Percentiles rank a stretch among this genome's conserved stretches.
Evolutionary conservation across 1,140 invertebrate species (phyloP).

Genomic region (Hycleus phaleratus): DNA sequence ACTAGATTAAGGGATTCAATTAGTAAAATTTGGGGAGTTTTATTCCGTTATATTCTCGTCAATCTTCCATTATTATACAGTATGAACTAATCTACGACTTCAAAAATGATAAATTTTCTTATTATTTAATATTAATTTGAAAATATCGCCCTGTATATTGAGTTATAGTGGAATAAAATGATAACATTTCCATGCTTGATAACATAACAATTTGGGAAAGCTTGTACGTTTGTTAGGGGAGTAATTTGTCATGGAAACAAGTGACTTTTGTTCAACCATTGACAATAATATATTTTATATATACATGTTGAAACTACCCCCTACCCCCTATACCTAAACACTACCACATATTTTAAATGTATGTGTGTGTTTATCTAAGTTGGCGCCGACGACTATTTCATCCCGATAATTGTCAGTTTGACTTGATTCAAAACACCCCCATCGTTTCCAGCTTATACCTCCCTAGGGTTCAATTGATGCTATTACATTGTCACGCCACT

Average conservation of each 20-base stretch:
- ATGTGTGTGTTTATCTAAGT: conserved; percentile 1
- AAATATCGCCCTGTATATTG: neutral
- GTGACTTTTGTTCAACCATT: conserved; percentile 2
- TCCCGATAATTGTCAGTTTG: conserved; percentile 32
- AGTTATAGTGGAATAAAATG: neutral
- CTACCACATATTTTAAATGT: neutral
- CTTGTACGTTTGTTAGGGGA: conserved; percentile 13
- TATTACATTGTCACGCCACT: conserved; percentile 33
- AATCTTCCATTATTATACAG: too few relatives aligned
- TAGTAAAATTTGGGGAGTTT: too few relatives aligned
- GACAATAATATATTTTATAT: neutral
- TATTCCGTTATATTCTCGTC: too few relatives aligned
- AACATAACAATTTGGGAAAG: conserved; percentile 4
- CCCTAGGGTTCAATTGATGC: conserved; percentile 35
- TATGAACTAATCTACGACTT: neutral
- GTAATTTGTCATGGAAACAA: conserved; percentile 14
- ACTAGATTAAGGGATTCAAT: too few relatives aligned
- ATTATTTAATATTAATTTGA: neutral
- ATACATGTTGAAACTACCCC: neutral
- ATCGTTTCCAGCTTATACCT: conserved; percentile 34
- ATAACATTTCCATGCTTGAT: conserved; percentile 2
- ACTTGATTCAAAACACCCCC: conserved; percentile 25
- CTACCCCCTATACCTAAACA: neutral
- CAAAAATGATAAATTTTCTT: neutral
- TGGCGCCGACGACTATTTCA: conserved; percentile 24